These are phyloP conservation scores for Dasyprocta punctata DNA, from an alignment of 2,113 vertebrate species.

Conservation along the genomic window DNA sequence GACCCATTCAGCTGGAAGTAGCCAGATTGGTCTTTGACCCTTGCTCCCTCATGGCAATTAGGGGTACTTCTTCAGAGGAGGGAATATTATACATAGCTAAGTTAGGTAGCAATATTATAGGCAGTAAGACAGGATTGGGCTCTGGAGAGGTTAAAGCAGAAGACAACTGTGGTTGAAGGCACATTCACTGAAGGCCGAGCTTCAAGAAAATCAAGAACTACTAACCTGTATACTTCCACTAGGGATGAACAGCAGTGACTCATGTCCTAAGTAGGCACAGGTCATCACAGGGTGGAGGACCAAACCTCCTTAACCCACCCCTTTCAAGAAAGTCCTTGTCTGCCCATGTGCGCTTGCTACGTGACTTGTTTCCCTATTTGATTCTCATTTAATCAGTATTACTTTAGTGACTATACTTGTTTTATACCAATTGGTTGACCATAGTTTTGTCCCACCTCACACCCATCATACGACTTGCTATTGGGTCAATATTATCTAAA, in stretches of 20 bases:
- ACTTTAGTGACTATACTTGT: neutral
- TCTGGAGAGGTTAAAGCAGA: neutral
- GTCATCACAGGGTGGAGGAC: neutral
- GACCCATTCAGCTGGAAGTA: neutral
- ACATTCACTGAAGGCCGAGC: neutral
- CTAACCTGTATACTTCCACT: neutral
- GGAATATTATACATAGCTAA: neutral
- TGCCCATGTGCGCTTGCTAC: neutral
- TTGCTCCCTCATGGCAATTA: neutral
- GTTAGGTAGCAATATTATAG: neutral
- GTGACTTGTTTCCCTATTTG: neutral
- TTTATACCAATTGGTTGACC: neutral
- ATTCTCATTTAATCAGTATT: neutral
- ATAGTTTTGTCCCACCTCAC: neutral
- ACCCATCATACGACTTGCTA: neutral
- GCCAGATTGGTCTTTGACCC: neutral
- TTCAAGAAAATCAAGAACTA: neutral
- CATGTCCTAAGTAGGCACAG: neutral
- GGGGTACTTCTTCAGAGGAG: neutral
- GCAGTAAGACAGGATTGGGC: neutral
- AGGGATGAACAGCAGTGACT: neutral
- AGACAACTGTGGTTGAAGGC: neutral
- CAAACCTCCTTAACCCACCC: neutral
- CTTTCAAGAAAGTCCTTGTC: neutral
- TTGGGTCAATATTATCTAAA: neutral